Evolutionary conservation across 1,140 invertebrate genomes (phyloP), one percentile per base, ranked within the genome.

Genomic region (Drosophila ambigua): DNA sequence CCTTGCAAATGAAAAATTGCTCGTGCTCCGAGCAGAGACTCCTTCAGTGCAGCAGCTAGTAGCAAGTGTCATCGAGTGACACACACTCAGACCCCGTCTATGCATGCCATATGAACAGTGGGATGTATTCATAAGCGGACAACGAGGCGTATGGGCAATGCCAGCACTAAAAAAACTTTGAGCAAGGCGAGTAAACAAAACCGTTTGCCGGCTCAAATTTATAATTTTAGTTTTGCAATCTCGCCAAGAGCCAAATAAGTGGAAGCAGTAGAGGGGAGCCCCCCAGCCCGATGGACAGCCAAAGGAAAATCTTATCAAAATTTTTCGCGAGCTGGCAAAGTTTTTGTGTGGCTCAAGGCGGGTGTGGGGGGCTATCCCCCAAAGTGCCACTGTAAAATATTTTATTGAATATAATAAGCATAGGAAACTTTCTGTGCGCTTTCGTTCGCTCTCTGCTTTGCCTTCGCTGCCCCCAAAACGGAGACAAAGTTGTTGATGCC

Each of bases 321-420:
- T 63, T 73, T 76, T 85, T 73, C 62, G 57, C 49, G 45, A 68
- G 52, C 55, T 77, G 57, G 57, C 52, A 66, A 84, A 83, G 57
- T 72, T 72, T 71, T 72, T 31, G 57, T 28, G 45, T 26, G 48
- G 51, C 23, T 28, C 28, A 28, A 16, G 28, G 16, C 15, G 16
- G 6, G 13, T 13, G 9, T 48, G 39, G 39, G 28, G 28, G 46
- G 75, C 45, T 64, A 61, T 51, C 49, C 75, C 71, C 80, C 62
- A 61, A 82, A 81, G 78, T 78, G 81, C 78, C 74, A 87, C 83
- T 87, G 81, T 75, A 82, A 85, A 85, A 87, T 85, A 85, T 85
- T 85, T 85, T 85, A 85, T 85, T 85, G 81, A 85, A 85, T 85
- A 87, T 85, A 85, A 85, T 85, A 85, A 85, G 82, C 82, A 75